Conservation (phyloP, 1,140 invertebrate genomes). For the Andrena cerasifolii region DNA sequence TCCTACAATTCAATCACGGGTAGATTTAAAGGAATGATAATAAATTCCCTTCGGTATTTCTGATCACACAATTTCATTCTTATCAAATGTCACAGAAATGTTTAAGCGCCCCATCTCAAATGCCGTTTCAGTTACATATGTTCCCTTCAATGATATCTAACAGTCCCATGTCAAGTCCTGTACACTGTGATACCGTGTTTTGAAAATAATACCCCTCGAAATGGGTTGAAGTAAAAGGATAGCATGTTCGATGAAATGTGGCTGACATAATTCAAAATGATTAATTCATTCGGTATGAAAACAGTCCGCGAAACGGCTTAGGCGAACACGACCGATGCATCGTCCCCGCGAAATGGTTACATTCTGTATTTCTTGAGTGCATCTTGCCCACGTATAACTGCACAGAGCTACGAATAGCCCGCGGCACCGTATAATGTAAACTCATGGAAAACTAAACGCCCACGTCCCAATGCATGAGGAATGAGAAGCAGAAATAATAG, state of each 20-base stretch:
- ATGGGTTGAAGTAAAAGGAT: not conserved
- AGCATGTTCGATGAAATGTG: not conserved
- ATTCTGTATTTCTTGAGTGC: slow-evolving; percentile 27
- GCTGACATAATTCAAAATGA: not conserved
- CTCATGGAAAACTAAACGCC: slow-evolving; percentile 50
- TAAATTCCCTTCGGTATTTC: too few species aligned
- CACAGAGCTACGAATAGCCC: slow-evolving; percentile 29
- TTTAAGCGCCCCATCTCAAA: too few species aligned
- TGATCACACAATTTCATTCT: too few species aligned
- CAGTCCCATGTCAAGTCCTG: too few species aligned
- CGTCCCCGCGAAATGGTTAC: slow-evolving; percentile 14
- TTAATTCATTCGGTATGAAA: not conserved
- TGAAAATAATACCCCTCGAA: too few species aligned
- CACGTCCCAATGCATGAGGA: slow-evolving; percentile 33
- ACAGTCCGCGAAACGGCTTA: not conserved
- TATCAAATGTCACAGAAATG: too few species aligned
- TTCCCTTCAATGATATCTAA: too few species aligned
- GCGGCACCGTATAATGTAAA: slow-evolving; percentile 32
- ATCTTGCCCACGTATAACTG: slow-evolving; percentile 29
- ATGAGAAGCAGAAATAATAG: slow-evolving; percentile 31
- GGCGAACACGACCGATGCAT: not conserved
- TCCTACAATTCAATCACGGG: too few species aligned
- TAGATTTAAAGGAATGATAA: too few species aligned
- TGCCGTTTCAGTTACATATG: too few species aligned
- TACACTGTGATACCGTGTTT: too few species aligned